Evolutionary conservation across 2,888 invertebrate species (phyloP).

Genomic region (Sericinus montela): DNA sequence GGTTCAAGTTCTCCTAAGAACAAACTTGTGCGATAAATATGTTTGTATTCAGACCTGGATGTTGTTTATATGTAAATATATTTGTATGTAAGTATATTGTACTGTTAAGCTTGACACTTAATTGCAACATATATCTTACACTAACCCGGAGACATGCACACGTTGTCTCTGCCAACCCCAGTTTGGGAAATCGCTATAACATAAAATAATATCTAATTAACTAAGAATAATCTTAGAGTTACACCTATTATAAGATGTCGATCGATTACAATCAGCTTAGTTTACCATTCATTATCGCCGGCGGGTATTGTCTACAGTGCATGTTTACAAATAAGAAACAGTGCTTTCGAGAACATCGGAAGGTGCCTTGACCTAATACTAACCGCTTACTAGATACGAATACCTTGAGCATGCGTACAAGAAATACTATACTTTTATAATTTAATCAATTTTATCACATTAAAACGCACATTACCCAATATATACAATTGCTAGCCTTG

Average conservation of each 20-base stretch:
- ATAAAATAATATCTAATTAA: too few species aligned
- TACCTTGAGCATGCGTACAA: slow-evolving; percentile 27
- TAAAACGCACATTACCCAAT: slow-evolving; percentile 17
- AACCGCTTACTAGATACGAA: slow-evolving; percentile 28
- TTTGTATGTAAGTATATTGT: too few species aligned
- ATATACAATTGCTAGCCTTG: slow-evolving; percentile 1
- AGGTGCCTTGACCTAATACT: slow-evolving; percentile 49
- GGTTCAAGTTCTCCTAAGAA: too few species aligned
- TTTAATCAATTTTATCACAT: slow-evolving; percentile 29
- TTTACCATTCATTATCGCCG: slow-evolving; percentile 36
- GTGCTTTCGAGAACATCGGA: slow-evolving; percentile 48
- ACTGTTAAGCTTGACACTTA: too few species aligned
- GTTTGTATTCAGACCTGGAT: too few species aligned
- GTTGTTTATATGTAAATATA: too few species aligned
- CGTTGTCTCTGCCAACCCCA: too few species aligned
- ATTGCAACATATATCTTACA: too few species aligned
- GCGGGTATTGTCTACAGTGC: slow-evolving; percentile 42
- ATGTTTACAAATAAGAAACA: slow-evolving; percentile 41
- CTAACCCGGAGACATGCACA: too few species aligned
- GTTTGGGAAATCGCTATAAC: too few species aligned
- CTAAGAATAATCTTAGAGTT: background rate
- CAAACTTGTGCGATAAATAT: too few species aligned
- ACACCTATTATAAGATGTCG: slow-evolving; percentile 6
- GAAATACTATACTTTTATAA: slow-evolving; percentile 23
- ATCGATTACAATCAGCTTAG: slow-evolving; percentile 34